These are phyloP conservation scores for Pagrus major DNA, from an alignment of 2,113 vertebrate genomes.

Conservation along the genomic window DNA sequence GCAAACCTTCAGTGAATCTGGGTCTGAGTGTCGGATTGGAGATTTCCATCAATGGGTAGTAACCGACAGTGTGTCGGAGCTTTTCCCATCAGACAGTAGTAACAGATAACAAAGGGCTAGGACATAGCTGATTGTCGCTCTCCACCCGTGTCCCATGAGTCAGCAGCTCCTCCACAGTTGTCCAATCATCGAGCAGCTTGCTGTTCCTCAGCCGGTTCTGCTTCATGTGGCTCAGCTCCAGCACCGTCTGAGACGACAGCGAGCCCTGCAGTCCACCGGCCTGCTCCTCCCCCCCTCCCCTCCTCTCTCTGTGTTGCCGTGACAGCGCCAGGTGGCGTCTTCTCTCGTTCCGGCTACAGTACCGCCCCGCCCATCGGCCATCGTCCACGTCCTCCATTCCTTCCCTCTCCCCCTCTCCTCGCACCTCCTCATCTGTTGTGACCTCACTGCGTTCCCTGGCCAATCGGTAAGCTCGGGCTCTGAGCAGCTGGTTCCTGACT, in stretches of 20 bases:
- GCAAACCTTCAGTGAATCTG: conserved; percentile 27
- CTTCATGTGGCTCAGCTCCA: conserved; percentile 82
- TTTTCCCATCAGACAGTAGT: conserved; percentile 74
- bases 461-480: conserved; percentile 72
- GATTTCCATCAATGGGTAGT: neutral
- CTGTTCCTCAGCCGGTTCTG: conserved; percentile 80
- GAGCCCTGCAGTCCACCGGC: conserved; percentile 35
- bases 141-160: conserved; percentile 72
- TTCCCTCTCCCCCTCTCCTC: conserved; percentile 44
- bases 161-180: conserved; percentile 82
- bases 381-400: conserved; percentile 61
- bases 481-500: conserved; percentile 77
- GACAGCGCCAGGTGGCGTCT: conserved; percentile 68
- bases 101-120: conserved; percentile 80
- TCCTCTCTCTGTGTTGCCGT: conserved; percentile 70
- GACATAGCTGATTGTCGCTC: conserved; percentile 64
- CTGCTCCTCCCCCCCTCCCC: conserved; percentile 46
- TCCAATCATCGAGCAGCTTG: conserved; percentile 84
- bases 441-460: conserved; percentile 74
- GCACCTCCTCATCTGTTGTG: conserved; percentile 78
- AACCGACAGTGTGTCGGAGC: neutral
- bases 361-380: conserved; percentile 67
- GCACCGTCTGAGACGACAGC: conserved; percentile 66
- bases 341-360: conserved; percentile 76
- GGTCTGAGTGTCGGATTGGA: neutral